phyloP scores from a whole-genome alignment of 2,113 vertebrate genomes.

The Columba janthina region DNA sequence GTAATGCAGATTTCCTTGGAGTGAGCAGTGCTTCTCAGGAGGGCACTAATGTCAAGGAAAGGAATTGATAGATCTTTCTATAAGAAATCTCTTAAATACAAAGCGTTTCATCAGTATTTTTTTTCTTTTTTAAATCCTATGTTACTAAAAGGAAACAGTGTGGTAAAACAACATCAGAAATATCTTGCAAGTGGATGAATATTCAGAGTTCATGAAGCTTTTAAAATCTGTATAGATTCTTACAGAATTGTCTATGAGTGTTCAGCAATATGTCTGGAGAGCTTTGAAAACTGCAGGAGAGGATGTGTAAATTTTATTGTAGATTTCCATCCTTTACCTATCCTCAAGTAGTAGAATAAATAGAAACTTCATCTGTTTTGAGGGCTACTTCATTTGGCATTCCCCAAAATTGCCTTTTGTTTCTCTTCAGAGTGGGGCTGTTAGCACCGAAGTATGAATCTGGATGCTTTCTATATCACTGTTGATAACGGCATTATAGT shows the following conservation, averaged over 20 bases:
- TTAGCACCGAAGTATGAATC: constrained; percentile 8
- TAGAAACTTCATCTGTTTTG: constrained; percentile 6
- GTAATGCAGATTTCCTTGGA: not conserved
- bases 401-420: not conserved
- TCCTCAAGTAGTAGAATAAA: not conserved
- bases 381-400: not conserved
- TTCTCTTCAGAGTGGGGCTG: not conserved
- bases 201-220: not conserved
- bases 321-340: not conserved
- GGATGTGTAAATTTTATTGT: not conserved
- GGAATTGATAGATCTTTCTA: not conserved
- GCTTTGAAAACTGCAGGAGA: not conserved
- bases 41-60: not conserved
- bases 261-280: constrained; percentile 14
- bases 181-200: not conserved
- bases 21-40: not conserved
- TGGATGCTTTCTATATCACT: not conserved
- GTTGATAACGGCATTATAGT: not conserved
- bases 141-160: not conserved
- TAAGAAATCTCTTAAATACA: not conserved
- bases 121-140: not conserved
- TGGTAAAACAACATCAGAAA: not conserved
- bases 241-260: not conserved
- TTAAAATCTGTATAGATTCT: not conserved
- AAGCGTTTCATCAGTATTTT: not conserved